Conservation (phyloP, 2,797 vertebrate genomes). For the Bradypodion pumilum region DNA sequence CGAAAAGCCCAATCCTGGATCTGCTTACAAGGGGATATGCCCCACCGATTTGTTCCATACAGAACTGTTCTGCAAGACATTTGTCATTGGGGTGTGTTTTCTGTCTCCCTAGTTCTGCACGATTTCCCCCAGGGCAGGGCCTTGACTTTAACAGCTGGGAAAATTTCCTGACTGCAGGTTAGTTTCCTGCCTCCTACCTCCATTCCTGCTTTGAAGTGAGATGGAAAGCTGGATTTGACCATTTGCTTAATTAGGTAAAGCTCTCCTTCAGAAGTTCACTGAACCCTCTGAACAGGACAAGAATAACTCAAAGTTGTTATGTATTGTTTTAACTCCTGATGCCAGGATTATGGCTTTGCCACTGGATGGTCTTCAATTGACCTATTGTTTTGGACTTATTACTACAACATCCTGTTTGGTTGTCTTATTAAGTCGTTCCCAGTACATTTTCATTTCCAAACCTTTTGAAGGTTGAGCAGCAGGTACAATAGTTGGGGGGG, state of each 20-base stretch:
- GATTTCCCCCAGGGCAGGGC: not conserved
- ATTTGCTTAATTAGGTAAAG: not conserved
- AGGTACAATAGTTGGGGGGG: slow-evolving; percentile 10
- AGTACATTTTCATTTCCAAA: not conserved
- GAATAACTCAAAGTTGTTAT: slow-evolving; percentile 20
- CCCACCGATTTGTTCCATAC: no score
- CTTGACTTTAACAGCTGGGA: not conserved
- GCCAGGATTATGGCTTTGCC: slow-evolving; percentile 15
- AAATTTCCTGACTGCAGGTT: not conserved
- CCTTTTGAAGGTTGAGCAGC: slow-evolving; percentile 33
- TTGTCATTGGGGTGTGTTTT: not conserved
- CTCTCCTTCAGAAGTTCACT: not conserved
- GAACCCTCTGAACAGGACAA: slow-evolving; percentile 15
- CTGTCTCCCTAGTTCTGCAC: not conserved
- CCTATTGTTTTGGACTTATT: slow-evolving; percentile 41
- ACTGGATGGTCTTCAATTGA: slow-evolving; percentile 13
- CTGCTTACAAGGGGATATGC: not conserved
- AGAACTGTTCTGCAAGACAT: not conserved
- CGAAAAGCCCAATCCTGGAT: not conserved
- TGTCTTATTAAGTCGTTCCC: not conserved
- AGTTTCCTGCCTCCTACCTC: no score
- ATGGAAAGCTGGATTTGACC: not conserved
- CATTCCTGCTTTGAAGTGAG: not conserved
- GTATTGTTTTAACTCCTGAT: slow-evolving; percentile 11
- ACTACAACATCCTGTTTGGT: slow-evolving; percentile 9